Conservation (phyloP, 2,888 invertebrate genomes). For the Drosophila demipolita region DNA sequence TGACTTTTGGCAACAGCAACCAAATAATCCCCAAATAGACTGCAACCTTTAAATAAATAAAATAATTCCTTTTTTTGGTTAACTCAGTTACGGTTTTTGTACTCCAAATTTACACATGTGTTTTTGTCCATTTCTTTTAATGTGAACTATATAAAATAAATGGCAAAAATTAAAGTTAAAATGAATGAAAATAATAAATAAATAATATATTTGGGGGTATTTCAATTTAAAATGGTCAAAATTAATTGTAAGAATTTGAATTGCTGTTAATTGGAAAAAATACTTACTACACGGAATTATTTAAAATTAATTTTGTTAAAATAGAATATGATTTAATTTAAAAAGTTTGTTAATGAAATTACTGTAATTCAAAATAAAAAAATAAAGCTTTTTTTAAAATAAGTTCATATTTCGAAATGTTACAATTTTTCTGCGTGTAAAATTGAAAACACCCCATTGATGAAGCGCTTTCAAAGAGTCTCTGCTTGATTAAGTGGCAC, state of each 20-base stretch:
- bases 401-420: neutral
- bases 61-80: constrained; percentile 1
- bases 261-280: neutral
- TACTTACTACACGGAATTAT: neutral
- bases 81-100: neutral
- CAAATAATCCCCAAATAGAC: constrained; percentile 23
- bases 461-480: constrained; percentile 48
- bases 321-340: neutral
- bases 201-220: neutral
- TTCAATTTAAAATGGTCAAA: no score
- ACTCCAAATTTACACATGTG: neutral
- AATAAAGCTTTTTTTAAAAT: neutral
- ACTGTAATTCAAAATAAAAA: neutral
- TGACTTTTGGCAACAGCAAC: constrained; percentile 29
- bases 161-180: neutral
- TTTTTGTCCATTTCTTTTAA: neutral
- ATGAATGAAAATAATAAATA: neutral
- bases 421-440: neutral
- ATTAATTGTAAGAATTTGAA: no score
- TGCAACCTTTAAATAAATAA: constrained; percentile 14
- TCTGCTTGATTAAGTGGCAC: constrained; percentile 46
- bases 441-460: constrained; percentile 6
- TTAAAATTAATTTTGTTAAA: neutral
- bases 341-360: neutral
- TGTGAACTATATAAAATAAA: neutral